Conservation (phyloP, 2,797 vertebrate species). For the Eulemur rubriventer region DNA sequence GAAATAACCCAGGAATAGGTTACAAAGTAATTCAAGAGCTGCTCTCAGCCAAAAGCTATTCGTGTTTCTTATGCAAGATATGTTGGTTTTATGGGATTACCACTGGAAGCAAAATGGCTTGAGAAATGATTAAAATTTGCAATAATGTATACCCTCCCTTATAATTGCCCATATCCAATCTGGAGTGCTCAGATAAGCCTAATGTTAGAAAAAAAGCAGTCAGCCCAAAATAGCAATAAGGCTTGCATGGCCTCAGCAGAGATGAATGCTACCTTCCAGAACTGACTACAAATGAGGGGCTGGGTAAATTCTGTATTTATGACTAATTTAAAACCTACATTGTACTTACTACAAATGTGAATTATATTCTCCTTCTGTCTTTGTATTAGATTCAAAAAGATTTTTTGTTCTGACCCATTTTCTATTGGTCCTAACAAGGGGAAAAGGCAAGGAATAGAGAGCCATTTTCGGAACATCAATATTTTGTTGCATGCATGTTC, state of each 20-base stretch:
- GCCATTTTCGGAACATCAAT: background rate
- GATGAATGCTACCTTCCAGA: background rate
- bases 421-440: background rate
- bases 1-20: background rate
- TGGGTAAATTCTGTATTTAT: background rate
- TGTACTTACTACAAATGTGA: background rate
- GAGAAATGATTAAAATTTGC: conserved; percentile 66
- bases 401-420: conserved; percentile 42
- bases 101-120: conserved; percentile 43
- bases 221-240: conserved; percentile 34
- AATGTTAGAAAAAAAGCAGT: conserved; percentile 7
- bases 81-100: conserved; percentile 24
- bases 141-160: conserved; percentile 30
- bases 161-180: conserved; percentile 57
- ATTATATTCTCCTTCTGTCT: background rate
- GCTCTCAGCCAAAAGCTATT: conserved; percentile 24
- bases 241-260: background rate
- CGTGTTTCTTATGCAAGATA: conserved; percentile 29
- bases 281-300: background rate
- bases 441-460: background rate
- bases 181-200: background rate
- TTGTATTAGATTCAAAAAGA: background rate
- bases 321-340: background rate
- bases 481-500: conserved; percentile 18
- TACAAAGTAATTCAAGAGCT: conserved; percentile 1